These are phyloP conservation scores for Sarcophaga bullata DNA, from an alignment of 1,140 invertebrate genomes.

Conservation along the genomic window DNA sequence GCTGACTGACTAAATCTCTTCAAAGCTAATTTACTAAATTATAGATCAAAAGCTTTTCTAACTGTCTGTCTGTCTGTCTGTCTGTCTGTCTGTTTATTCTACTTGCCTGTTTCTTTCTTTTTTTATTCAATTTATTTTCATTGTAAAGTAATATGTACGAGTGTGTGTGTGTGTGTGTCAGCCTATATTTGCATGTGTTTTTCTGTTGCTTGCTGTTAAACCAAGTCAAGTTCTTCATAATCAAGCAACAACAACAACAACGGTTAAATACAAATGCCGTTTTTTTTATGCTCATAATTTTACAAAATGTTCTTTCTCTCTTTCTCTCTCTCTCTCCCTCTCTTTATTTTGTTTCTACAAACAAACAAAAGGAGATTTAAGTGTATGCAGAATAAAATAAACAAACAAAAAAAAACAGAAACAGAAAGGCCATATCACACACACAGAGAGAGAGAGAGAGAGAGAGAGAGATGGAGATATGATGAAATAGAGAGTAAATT, in stretches of 20 bases:
- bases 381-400: too few species aligned
- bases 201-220: too few species aligned
- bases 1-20: background rate
- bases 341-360: too few species aligned
- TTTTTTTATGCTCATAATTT: background rate
- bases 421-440: too few species aligned
- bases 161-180: too few species aligned
- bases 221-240: conserved; percentile 9
- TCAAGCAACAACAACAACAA: background rate
- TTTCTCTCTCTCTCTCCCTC: too few species aligned
- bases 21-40: conserved; percentile 27
- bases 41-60: conserved; percentile 12
- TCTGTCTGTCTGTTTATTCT: background rate
- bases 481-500: background rate
- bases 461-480: background rate
- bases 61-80: background rate
- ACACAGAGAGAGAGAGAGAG: background rate
- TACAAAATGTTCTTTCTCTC: background rate
- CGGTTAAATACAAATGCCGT: background rate
- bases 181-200: too few species aligned
- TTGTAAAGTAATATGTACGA: too few species aligned
- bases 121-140: background rate
- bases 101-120: background rate
- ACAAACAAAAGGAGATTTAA: too few species aligned
- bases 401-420: too few species aligned